These are phyloP conservation scores for Baccha elongata DNA, from an alignment of 2,888 invertebrate genomes.

Conservation along the genomic window DNA sequence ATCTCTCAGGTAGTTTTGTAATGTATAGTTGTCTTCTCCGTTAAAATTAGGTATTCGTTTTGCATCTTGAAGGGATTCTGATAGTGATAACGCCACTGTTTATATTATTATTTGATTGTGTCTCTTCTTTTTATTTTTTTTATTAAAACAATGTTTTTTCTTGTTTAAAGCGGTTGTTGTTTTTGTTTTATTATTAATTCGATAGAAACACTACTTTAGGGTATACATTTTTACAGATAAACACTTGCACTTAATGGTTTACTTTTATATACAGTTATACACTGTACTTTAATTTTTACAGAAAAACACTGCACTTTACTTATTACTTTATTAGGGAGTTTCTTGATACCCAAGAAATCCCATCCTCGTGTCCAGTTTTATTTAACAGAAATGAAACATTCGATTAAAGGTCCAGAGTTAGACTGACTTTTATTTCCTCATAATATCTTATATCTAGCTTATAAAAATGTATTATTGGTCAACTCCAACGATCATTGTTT, in stretches of 20 bases:
- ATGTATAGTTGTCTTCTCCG: neutral
- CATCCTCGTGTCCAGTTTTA: too few species aligned
- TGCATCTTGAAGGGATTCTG: neutral
- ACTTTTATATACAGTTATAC: neutral
- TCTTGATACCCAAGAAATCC: too few species aligned
- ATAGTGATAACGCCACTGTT: neutral
- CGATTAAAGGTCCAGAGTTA: too few species aligned
- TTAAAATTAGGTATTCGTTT: neutral
- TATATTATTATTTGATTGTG: neutral
- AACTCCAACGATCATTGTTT: too few species aligned
- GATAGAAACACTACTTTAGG: neutral
- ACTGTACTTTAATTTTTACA: slow-evolving; percentile 6
- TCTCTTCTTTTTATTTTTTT: too few species aligned
- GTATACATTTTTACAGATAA: neutral
- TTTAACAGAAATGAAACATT: too few species aligned
- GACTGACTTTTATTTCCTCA: too few species aligned
- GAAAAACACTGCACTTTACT: too few species aligned
- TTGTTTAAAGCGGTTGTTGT: neutral
- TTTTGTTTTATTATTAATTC: neutral
- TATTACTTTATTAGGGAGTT: too few species aligned
- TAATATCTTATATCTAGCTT: too few species aligned
- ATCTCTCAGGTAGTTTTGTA: slow-evolving; percentile 27
- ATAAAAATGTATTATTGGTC: too few species aligned
- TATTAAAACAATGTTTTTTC: neutral
- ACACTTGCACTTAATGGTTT: neutral